phyloP scores from a whole-genome alignment of 53 echinoderm and acorn worm species.

The Stichopus horrens region DNA sequence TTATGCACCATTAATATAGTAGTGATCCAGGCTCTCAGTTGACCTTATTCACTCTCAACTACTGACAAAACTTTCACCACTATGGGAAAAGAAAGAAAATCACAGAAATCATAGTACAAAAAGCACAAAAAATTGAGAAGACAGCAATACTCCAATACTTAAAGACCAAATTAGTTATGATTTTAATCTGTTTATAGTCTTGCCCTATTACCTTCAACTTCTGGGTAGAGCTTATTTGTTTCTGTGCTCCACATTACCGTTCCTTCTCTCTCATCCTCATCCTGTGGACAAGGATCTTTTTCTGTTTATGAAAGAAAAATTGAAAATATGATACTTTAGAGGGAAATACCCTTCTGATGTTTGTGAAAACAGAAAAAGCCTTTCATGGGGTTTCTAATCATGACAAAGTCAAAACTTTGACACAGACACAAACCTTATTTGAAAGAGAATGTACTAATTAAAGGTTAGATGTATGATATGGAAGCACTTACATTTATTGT shows the following conservation, averaged over 20 bases:
- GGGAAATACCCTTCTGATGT: too few relatives aligned
- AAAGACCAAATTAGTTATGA: not conserved
- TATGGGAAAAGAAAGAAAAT: too few relatives aligned
- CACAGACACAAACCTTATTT: too few relatives aligned
- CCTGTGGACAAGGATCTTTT: conserved; percentile 20
- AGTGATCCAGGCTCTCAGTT: not conserved
- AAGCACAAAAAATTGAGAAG: not conserved
- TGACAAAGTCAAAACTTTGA: too few relatives aligned
- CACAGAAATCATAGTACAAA: too few relatives aligned
- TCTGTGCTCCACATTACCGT: conserved; percentile 72
- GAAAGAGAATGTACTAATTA: too few relatives aligned
- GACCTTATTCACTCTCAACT: not conserved
- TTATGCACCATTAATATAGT: too few relatives aligned
- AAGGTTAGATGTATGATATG: too few relatives aligned
- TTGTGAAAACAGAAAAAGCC: too few relatives aligned
- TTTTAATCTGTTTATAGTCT: not conserved
- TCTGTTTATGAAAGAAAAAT: conserved; percentile 12
- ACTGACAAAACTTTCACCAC: not conserved
- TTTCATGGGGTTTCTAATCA: too few relatives aligned
- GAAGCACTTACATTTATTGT: too few relatives aligned
- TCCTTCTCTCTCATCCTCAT: conserved; percentile 70
- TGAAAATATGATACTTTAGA: not conserved
- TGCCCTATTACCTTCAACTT: conserved; percentile 70
- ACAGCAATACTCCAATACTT: not conserved
- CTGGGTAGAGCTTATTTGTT: conserved; percentile 70